Evolutionary conservation across 2,797 vertebrate species (phyloP).

Genomic region (Pteronotus mesoamericanus): DNA sequence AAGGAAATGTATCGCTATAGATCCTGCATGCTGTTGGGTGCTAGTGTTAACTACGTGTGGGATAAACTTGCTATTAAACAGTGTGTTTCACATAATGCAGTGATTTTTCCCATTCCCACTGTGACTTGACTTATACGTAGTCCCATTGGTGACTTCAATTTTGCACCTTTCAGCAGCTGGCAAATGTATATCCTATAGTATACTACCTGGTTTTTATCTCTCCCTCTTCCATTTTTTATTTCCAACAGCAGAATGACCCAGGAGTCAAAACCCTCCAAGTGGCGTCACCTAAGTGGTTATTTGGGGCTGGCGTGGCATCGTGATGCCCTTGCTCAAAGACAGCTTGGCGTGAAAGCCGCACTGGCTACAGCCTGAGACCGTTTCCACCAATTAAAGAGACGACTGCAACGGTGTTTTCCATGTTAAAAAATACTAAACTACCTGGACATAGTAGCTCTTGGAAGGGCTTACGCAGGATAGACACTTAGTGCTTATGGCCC

Average conservation of each 20-base stretch:
- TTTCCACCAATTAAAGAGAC: background rate
- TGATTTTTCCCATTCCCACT: rapidly evolving
- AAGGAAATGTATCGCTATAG: background rate
- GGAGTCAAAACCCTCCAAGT: background rate
- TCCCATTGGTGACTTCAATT: background rate
- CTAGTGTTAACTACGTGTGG: background rate
- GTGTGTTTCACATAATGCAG: rapidly evolving
- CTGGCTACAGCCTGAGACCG: background rate
- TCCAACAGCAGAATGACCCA: background rate
- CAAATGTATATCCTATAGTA: background rate
- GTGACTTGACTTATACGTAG: background rate
- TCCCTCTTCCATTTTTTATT: background rate
- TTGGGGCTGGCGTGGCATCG: rapidly evolving
- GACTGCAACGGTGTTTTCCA: background rate
- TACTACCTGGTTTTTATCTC: background rate
- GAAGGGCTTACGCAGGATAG: background rate
- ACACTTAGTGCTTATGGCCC: rapidly evolving
- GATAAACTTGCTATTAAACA: background rate
- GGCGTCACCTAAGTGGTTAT: background rate
- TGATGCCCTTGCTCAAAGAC: background rate
- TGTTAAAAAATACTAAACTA: background rate
- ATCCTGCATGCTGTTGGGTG: background rate
- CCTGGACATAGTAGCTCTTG: background rate
- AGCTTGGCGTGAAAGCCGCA: background rate
- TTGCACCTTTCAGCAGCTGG: background rate